These are phyloP conservation scores for Elysia crispata DNA, from an alignment of 2,888 invertebrate species.

Conservation along the genomic window DNA sequence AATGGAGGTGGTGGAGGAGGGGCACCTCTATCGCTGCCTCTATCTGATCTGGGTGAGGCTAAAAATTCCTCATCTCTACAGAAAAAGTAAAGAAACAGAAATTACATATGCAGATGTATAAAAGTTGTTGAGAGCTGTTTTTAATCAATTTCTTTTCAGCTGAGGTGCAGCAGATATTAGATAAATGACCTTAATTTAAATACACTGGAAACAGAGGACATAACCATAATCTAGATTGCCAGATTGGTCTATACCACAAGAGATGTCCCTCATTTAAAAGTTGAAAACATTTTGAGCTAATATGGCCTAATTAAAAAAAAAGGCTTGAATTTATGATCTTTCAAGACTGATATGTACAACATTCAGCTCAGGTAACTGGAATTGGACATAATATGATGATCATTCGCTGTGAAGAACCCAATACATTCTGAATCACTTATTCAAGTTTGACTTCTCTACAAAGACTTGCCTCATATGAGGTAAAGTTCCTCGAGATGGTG, in stretches of 20 bases:
- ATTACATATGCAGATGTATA: neutral
- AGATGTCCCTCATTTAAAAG: too few species aligned
- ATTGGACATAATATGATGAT: neutral
- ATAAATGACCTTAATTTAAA: too few species aligned
- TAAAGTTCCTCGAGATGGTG: constrained; percentile 62
- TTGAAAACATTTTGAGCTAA: too few species aligned
- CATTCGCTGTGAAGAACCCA: neutral
- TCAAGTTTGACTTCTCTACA: neutral
- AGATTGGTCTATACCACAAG: too few species aligned
- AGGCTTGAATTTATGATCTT: too few species aligned
- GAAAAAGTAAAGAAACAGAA: neutral
- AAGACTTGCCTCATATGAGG: constrained; percentile 35
- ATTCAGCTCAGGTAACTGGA: too few species aligned
- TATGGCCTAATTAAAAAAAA: too few species aligned
- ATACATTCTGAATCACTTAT: neutral
- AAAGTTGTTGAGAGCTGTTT: too few species aligned
- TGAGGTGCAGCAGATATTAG: neutral
- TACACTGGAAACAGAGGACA: too few species aligned
- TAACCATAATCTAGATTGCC: too few species aligned
- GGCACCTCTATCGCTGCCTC: constrained; percentile 10
- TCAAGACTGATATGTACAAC: too few species aligned
- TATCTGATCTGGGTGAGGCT: constrained; percentile 18
- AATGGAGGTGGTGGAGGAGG: constrained; percentile 39
- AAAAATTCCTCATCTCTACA: constrained; percentile 43
- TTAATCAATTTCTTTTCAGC: too few species aligned